Conservation (phyloP, 2,797 vertebrate genomes). For the Xiphorhynchus erythropygius region DNA sequence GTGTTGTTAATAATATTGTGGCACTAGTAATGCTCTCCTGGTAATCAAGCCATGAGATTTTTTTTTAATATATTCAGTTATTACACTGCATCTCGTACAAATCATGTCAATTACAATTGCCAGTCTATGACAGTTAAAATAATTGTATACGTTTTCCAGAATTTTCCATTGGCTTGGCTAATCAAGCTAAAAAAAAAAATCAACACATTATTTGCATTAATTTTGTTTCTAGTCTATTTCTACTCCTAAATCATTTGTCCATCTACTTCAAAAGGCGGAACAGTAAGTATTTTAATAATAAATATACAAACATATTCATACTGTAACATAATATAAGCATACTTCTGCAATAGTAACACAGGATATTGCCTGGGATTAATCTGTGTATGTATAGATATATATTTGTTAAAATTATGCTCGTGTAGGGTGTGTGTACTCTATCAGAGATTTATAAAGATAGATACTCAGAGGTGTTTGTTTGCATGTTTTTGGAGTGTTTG, state of each 20-base stretch:
- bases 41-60: slow-evolving; percentile 91
- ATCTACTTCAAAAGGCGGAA: slow-evolving; percentile 75
- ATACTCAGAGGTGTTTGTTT: neutral
- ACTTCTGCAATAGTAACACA: slow-evolving; percentile 2
- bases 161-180: slow-evolving; percentile 87
- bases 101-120: slow-evolving; percentile 90
- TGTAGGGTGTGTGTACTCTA: neutral
- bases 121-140: slow-evolving; percentile 88
- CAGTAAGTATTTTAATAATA: slow-evolving; percentile 80
- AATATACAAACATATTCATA: slow-evolving; percentile 69
- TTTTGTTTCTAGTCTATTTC: slow-evolving; percentile 79
- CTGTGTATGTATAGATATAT: neutral
- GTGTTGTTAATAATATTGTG: slow-evolving; percentile 91
- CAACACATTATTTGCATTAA: slow-evolving; percentile 85
- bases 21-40: slow-evolving; percentile 90
- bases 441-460: neutral
- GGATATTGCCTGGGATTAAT: slow-evolving; percentile 26
- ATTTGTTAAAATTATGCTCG: neutral
- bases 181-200: slow-evolving; percentile 84
- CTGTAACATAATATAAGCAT: slow-evolving; percentile 56
- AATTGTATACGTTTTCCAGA: slow-evolving; percentile 90
- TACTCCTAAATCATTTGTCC: slow-evolving; percentile 81
- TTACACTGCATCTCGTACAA: slow-evolving; percentile 90
- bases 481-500: neutral
- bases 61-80: slow-evolving; percentile 91